Conservation (phyloP, 1,140 invertebrate genomes). For the Drosophila murphyi region DNA sequence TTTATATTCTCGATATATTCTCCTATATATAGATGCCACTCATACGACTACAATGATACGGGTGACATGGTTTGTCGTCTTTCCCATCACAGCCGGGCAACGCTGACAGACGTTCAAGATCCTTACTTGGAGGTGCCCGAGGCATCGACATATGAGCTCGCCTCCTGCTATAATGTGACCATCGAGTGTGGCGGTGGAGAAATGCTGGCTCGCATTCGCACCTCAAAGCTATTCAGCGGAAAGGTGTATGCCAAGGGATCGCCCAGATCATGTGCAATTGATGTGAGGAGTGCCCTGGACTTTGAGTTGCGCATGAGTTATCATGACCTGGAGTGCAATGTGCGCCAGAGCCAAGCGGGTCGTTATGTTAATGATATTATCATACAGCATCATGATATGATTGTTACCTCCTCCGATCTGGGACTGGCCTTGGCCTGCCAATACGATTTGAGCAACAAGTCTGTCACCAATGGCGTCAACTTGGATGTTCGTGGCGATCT, state of each 20-base stretch:
- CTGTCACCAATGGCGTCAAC: background rate
- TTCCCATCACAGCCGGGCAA: background rate
- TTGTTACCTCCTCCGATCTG: background rate
- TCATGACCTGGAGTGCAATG: background rate
- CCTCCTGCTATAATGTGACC: slow-evolving; percentile 1
- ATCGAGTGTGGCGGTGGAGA: background rate
- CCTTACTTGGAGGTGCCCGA: background rate
- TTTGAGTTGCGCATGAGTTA: slow-evolving; percentile 1
- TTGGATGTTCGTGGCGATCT: background rate
- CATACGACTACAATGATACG: background rate
- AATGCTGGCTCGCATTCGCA: background rate
- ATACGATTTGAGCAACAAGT: background rate
- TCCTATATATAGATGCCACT: background rate
- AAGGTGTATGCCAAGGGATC: background rate
- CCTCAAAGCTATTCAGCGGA: background rate
- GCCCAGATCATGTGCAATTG: background rate
- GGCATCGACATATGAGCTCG: background rate
- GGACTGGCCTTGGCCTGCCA: background rate
- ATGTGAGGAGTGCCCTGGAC: background rate
- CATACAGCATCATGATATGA: slow-evolving; percentile 3
- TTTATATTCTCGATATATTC: background rate
- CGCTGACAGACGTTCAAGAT: background rate
- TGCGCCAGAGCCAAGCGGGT: background rate
- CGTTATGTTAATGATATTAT: slow-evolving; percentile 1
- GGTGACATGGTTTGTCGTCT: background rate